phyloP scores from a whole-genome alignment of 2,888 invertebrate genomes.

The Marronus borbonicus region DNA sequence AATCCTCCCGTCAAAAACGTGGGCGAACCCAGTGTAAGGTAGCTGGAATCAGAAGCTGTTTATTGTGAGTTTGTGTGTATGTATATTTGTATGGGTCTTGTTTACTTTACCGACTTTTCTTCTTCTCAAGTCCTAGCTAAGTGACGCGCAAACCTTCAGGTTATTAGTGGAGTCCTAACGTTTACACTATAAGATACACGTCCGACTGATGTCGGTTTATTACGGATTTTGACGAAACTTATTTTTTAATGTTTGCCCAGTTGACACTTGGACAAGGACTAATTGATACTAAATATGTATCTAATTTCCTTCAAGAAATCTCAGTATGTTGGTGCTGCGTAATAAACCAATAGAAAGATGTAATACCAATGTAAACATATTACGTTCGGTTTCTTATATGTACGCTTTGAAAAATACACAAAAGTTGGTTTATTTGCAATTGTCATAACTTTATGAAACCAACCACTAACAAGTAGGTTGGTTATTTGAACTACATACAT shows the following conservation, averaged over 20 bases:
- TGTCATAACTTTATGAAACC: constrained; percentile 32
- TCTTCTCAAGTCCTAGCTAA: constrained; percentile 57
- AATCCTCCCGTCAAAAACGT: constrained; percentile 41
- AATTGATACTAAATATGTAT: constrained; percentile 46
- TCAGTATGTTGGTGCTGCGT: constrained; percentile 26
- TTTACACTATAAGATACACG: constrained; percentile 39
- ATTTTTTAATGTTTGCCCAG: constrained; percentile 44
- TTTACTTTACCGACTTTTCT: constrained; percentile 53
- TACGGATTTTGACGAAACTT: constrained; percentile 47
- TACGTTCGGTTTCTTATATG: constrained; percentile 8
- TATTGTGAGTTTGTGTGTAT: constrained; percentile 52
- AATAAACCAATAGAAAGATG: constrained; percentile 40
- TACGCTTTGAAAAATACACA: constrained; percentile 39
- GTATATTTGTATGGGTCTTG: constrained; percentile 44
- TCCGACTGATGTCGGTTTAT: constrained; percentile 42
- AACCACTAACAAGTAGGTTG: constrained; percentile 19
- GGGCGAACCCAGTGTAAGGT: constrained; percentile 49
- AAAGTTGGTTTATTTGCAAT: constrained; percentile 44
- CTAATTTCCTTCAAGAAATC: constrained; percentile 38
- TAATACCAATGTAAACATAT: constrained; percentile 42
- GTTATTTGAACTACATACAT: neutral
- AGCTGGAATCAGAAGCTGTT: constrained; percentile 55
- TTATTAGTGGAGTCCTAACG: constrained; percentile 53
- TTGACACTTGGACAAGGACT: constrained; percentile 42
- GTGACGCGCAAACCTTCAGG: constrained; percentile 56